Percentiles rank a stretch among this genome's conserved stretches.
Conservation (phyloP, 1,140 invertebrate genomes). For the Drosophila lowei region DNA sequence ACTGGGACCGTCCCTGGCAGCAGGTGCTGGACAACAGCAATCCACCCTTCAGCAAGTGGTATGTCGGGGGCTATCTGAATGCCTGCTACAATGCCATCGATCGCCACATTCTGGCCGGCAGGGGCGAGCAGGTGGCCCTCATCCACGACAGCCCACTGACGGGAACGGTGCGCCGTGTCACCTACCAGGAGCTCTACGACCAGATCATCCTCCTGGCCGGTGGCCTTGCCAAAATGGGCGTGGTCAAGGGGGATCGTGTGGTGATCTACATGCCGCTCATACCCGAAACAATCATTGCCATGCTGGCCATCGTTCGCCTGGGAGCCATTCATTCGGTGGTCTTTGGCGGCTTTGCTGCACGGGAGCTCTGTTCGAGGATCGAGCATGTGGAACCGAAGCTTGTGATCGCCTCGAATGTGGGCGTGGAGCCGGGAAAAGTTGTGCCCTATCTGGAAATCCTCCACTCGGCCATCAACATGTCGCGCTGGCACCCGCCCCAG, state of each 20-base stretch:
- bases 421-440: constrained; percentile 93
- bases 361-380: constrained; percentile 92
- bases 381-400: constrained; percentile 94
- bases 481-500: constrained; percentile 87
- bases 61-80: constrained; percentile 93
- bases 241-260: constrained; percentile 87
- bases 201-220: constrained; percentile 91
- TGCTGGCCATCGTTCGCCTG: constrained; percentile 91
- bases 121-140: constrained; percentile 90
- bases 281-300: constrained; percentile 93
- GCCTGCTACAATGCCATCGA: constrained; percentile 97
- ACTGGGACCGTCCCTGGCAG: constrained; percentile 92
- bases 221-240: constrained; percentile 88
- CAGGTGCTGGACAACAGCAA: constrained; percentile 92
- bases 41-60: constrained; percentile 96
- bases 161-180: constrained; percentile 88
- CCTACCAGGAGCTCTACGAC: constrained; percentile 91
- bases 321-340: constrained; percentile 95
- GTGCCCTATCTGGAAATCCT: constrained; percentile 94
- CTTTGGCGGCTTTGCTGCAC: constrained; percentile 95
- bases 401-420: constrained; percentile 94
- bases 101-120: constrained; percentile 91
- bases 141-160: constrained; percentile 96
- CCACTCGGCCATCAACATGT: constrained; percentile 91
- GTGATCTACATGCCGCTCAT: constrained; percentile 96